Percentiles rank a stretch among this genome's conserved stretches.
These are phyloP conservation scores for Antennarius striatus DNA, from an alignment of 2,113 vertebrate genomes.

Conservation along the genomic window DNA sequence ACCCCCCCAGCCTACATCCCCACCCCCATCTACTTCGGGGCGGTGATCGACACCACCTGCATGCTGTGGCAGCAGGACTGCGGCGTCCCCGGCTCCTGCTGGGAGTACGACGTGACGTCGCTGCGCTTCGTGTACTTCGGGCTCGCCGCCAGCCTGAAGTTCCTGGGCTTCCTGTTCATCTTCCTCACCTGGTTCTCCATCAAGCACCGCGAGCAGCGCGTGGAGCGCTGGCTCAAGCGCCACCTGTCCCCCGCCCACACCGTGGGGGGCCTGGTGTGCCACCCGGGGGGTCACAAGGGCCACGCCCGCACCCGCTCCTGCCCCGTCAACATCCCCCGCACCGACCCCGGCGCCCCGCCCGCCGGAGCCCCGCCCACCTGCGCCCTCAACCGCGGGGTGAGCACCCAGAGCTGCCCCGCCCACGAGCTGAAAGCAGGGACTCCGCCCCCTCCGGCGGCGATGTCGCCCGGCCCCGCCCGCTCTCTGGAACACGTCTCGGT, in stretches of 20 bases:
- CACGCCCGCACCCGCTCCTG: slow-evolving; percentile 91
- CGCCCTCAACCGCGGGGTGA: slow-evolving; percentile 74
- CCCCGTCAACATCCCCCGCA: slow-evolving; percentile 86
- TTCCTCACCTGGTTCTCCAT: slow-evolving; percentile 98
- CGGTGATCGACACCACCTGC: slow-evolving; percentile 98
- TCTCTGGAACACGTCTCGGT: slow-evolving; percentile 81
- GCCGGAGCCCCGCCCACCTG: slow-evolving; percentile 31
- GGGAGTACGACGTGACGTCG: slow-evolving; percentile 98
- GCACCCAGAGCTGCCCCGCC: slow-evolving; percentile 87
- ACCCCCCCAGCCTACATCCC: slow-evolving; percentile 92
- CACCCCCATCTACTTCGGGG: slow-evolving; percentile 98
- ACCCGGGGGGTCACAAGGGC: slow-evolving; percentile 79
- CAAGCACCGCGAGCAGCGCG: slow-evolving; percentile 89
- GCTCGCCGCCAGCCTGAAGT: slow-evolving; percentile 97
- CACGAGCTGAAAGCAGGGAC: slow-evolving; percentile 87
- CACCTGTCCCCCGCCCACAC: slow-evolving; percentile 86
- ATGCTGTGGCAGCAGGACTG: slow-evolving; percentile 99
- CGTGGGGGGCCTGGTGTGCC: slow-evolving; percentile 88
- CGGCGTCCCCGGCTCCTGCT: slow-evolving; percentile 93
- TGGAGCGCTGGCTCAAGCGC: slow-evolving; percentile 83
- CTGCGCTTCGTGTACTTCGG: slow-evolving; percentile 99
- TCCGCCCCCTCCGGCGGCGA: slow-evolving; percentile 21
- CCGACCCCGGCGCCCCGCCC: slow-evolving; percentile 53
- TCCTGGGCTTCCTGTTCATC: slow-evolving; percentile 96
- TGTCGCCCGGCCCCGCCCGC: slow-evolving; percentile 61